Base-by-base conservation (phyloP, 2,888 invertebrate genomes). In the Syrista parreyssii region DNA sequence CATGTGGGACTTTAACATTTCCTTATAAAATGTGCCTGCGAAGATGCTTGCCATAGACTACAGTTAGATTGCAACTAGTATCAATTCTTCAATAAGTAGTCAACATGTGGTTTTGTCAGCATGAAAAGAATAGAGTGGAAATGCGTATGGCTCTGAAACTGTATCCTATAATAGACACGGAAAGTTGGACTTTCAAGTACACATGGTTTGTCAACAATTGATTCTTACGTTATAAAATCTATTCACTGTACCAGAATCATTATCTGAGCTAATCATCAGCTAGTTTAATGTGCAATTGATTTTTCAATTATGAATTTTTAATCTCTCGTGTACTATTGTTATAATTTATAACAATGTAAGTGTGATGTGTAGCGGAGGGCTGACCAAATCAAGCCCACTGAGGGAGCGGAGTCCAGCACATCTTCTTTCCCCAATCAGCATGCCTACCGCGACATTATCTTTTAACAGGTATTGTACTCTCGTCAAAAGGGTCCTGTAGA, bases 361-460 rank as follows among this genome's bases (percentile, higher is more conserved):
- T 88, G 86, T 89, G 86, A 87, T 88, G 83, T 88, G 84, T 84
- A 91, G 90, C 87, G 89, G 88, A 88, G 88, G 84, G 81, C 75
- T 89, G 83, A 87, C 88, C 79, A 91, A 91, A 86, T 89, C 89
- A 83, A 89, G 89, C 84, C 89, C 90, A 81, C 85, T 91, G 86
- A 88, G 88, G 83, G 91, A 90, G 81, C 89, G 90, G 81, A 90
- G 90, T 85, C 89, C 91, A 82, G 91, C 91, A 77, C 89, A 91
- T 88, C 92, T 93, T 87, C 92, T 94, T 86, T 93, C 94, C 87
- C 94, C 93, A 82, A 94, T 94, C 91, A 93, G 93, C 91, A 94
- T 94, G 92, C 93, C 94, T 85, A 90, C 93, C 86, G 91, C 92
- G 85, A 88, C 84, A 83, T 92, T 93, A 84, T 93, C 93, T 86